These are phyloP conservation scores for Apeltes quadracus DNA, from an alignment of 2,113 vertebrate species.

Conservation along the genomic window DNA sequence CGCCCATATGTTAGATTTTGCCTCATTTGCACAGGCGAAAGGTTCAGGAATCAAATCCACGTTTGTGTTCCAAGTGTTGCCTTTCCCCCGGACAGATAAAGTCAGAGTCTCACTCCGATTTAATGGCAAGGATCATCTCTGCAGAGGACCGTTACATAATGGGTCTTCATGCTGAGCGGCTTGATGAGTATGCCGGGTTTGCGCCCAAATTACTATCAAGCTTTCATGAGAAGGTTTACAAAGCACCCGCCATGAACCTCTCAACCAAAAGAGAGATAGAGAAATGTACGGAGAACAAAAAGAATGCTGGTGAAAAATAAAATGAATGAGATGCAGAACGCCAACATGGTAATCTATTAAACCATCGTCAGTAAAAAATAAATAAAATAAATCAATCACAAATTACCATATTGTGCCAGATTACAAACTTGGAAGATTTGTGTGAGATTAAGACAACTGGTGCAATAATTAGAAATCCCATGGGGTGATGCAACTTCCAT, in stretches of 20 bases:
- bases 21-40: background rate
- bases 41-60: constrained; percentile 17
- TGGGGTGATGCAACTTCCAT: constrained; percentile 4
- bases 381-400: too few relatives aligned
- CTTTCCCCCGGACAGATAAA: constrained; percentile 26
- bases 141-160: constrained; percentile 41
- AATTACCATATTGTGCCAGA: constrained; percentile 21
- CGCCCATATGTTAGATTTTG: constrained; percentile 16
- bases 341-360: constrained; percentile 14
- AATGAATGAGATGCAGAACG: constrained; percentile 28
- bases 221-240: constrained; percentile 27
- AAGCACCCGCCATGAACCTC: background rate
- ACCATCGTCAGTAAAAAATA: background rate
- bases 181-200: constrained; percentile 41
- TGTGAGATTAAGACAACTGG: constrained; percentile 22
- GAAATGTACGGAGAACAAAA: background rate
- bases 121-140: constrained; percentile 47
- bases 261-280: background rate
- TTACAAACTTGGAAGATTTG: constrained; percentile 23
- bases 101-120: constrained; percentile 41
- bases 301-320: background rate
- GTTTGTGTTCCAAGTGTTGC: background rate
- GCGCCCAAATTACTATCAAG: constrained; percentile 32
- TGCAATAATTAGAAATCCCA: constrained; percentile 39
- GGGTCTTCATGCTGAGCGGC: constrained; percentile 34